Base-by-base conservation (phyloP, 35 echinoderm and acorn worm species). In the Eucidaris tribuloides region DNA sequence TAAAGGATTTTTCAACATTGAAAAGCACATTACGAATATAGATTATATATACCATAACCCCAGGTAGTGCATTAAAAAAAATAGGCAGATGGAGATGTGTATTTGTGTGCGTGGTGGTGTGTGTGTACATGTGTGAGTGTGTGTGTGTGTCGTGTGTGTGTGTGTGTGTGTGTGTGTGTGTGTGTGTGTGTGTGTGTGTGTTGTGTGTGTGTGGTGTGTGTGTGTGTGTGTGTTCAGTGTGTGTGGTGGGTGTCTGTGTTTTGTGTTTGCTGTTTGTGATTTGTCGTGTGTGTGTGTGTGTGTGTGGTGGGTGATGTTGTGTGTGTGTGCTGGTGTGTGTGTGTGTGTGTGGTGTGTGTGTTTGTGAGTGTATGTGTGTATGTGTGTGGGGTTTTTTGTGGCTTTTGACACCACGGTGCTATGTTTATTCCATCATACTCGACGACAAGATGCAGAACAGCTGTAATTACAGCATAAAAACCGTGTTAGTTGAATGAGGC, bases 311-410 rank as follows among this genome's bases (percentile, higher is more conserved):
- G 35, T 23, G 18, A 76, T 36, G 34, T 42, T 42, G 70, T 76
- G 36, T 18, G 36, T 76, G 70, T 17, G n/a, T 76, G 46, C 70
- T 76, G 29, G 46, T 28, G 34, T 17, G 40, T 36, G 46, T 36
- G 70, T 76, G 22, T 76, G 70, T 36, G 37, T 42, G 70, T 76
- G 70, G n/a, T n/a, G 70, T 76, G 22, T 76, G 70, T 9, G 70
- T 76, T 37, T 76, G 38, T 37, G 40, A 42, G 70, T 76, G 70
- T 76, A 17, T 76, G 27, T 42, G 70, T 36, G 13, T 23, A 7
- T 4, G 58, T 22, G 2, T 15, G 13, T 76, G 70, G 22, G 2
- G 46, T 18, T 18, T 36, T 76, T 42, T 76, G 70, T 3, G 70
- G 40, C 70, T 76, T 36, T 37, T 76, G 70, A 42, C 70, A 76